These are phyloP conservation scores for Heliconius aoede DNA, from an alignment of 2,888 invertebrate species.

Conservation along the genomic window DNA sequence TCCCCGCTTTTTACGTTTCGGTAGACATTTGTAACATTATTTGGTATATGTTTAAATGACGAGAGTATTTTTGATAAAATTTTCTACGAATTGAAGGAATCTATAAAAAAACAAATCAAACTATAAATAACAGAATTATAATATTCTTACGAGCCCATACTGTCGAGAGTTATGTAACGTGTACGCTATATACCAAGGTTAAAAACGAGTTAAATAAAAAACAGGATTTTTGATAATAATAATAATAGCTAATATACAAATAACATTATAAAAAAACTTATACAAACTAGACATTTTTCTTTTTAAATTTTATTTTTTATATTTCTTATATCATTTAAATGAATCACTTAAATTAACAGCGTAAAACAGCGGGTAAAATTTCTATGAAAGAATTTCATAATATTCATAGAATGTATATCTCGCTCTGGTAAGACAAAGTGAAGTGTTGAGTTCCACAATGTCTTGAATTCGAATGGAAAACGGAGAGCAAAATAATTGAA, in stretches of 20 bases:
- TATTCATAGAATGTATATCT: not conserved
- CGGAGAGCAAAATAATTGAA: too few relatives aligned
- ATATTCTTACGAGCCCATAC: not conserved
- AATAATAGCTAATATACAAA: constrained; percentile 8
- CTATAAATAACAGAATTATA: constrained; percentile 8
- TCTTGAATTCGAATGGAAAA: not conserved
- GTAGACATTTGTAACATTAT: not conserved
- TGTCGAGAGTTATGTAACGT: constrained; percentile 1
- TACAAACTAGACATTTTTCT: too few relatives aligned
- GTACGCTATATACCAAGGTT: constrained; percentile 19
- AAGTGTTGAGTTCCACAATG: not conserved
- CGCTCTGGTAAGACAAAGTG: not conserved
- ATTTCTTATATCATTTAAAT: too few relatives aligned
- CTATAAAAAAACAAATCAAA: constrained; percentile 13
- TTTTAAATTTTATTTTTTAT: too few relatives aligned
- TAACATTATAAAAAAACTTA: not conserved
- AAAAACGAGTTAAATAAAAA: not conserved
- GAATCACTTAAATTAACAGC: too few relatives aligned
- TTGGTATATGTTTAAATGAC: not conserved
- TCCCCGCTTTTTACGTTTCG: too few relatives aligned
- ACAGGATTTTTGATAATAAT: constrained; percentile 11
- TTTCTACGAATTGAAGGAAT: constrained; percentile 12
- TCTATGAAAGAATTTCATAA: not conserved
- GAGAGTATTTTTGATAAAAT: not conserved
- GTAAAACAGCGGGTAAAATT: not conserved